Conservation (phyloP, 2,797 vertebrate genomes). For the Oreochromis grahami region DNA sequence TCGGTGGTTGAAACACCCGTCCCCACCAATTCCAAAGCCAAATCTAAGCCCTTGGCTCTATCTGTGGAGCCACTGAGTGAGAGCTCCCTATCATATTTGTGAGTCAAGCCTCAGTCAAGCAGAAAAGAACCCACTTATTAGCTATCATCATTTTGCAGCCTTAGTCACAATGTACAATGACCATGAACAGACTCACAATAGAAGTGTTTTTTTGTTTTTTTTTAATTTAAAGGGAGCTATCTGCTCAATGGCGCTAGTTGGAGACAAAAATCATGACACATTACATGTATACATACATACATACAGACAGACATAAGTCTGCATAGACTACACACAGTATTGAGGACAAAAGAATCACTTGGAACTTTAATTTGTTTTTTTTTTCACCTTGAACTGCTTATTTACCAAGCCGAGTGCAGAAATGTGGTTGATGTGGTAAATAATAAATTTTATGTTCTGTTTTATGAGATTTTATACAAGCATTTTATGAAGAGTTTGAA, state of each 20-base stretch:
- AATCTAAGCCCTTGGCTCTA: too few species aligned
- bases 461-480: slow-evolving; percentile 5
- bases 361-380: neutral
- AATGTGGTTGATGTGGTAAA: neutral
- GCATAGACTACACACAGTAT: neutral
- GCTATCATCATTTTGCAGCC: neutral
- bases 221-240: neutral
- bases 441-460: slow-evolving; percentile 7
- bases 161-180: neutral
- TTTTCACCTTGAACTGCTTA: slow-evolving; percentile 9
- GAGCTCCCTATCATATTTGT: neutral
- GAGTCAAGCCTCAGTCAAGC: neutral
- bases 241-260: too few species aligned
- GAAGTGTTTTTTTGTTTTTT: neutral
- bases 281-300: neutral
- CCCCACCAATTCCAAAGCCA: too few species aligned
- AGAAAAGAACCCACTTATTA: neutral
- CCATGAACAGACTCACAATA: neutral
- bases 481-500: slow-evolving; percentile 22
- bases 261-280: neutral
- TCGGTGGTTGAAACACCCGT: too few species aligned
- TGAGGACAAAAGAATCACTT: neutral
- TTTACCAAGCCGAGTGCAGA: neutral
- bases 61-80: neutral
- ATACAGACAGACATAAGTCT: neutral